Conservation (phyloP, 2,113 vertebrate genomes). For the Cebidichthys violaceus region DNA sequence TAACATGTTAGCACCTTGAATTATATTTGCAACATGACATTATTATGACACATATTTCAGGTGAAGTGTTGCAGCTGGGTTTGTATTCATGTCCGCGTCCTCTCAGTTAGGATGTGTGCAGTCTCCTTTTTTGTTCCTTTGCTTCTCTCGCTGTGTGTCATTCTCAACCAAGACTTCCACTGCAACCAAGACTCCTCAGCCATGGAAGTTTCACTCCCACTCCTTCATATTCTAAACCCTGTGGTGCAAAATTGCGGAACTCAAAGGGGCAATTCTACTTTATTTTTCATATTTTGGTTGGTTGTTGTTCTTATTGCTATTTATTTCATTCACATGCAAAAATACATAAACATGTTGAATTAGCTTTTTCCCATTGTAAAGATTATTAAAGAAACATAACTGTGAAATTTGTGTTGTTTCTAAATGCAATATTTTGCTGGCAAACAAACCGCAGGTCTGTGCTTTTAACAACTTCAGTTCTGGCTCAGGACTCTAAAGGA, state of each 20-base stretch:
- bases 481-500: not conserved
- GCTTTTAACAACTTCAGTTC: not conserved
- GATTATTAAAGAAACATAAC: slow-evolving; percentile 83
- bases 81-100: slow-evolving; percentile 42
- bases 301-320: slow-evolving; percentile 76
- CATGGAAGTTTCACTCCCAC: slow-evolving; percentile 30
- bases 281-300: slow-evolving; percentile 61
- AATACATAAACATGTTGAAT: slow-evolving; percentile 74
- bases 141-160: slow-evolving; percentile 17
- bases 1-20: slow-evolving; percentile 7
- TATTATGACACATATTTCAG: slow-evolving; percentile 58
- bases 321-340: slow-evolving; percentile 78
- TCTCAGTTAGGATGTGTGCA: slow-evolving; percentile 47
- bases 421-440: slow-evolving; percentile 65
- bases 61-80: slow-evolving; percentile 68
- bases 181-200: slow-evolving; percentile 57
- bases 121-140: slow-evolving; percentile 38
- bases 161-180: slow-evolving; percentile 36
- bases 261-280: slow-evolving; percentile 41
- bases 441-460: slow-evolving; percentile 22
- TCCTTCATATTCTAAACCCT: slow-evolving; percentile 5
- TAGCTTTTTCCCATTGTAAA: slow-evolving; percentile 77
- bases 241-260: slow-evolving; percentile 60
- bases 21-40: slow-evolving; percentile 20
- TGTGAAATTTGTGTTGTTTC: slow-evolving; percentile 81